A percentile compares a stretch with the other conserved stretches of the same genome.
phyloP scores from a whole-genome alignment of 2,888 invertebrate species.

The Macrophya annulata region DNA sequence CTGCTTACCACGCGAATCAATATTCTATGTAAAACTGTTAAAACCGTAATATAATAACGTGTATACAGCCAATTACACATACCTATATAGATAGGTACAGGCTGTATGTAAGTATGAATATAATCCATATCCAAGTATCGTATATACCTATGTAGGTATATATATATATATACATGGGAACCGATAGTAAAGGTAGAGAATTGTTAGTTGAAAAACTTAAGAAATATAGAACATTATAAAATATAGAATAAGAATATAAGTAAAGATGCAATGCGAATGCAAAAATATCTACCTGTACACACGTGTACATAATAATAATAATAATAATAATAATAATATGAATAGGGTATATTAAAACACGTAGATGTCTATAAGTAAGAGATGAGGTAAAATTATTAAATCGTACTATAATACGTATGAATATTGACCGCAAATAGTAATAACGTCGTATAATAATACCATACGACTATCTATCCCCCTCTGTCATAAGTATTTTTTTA shows the following conservation, averaged over 20 bases:
- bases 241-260: no score
- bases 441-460: not conserved
- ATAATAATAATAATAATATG: no score
- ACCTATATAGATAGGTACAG: no score
- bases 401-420: not conserved
- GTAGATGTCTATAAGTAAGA: not conserved
- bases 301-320: no score
- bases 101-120: not conserved
- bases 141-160: not conserved
- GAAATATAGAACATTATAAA: no score
- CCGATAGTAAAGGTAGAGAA: no score
- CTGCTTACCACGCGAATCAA: not conserved
- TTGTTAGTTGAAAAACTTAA: no score
- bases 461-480: no score
- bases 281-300: not conserved
- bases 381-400: not conserved
- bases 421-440: not conserved
- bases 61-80: not conserved
- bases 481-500: no score
- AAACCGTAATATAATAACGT: not conserved
- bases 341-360: not conserved
- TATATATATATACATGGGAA: no score
- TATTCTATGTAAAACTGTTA: not conserved
- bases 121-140: not conserved
- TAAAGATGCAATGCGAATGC: not conserved